Evolutionary conservation across 1,140 invertebrate genomes (phyloP), one percentile per base, ranked within the genome.

Genomic region (Dreissena polymorpha): DNA sequence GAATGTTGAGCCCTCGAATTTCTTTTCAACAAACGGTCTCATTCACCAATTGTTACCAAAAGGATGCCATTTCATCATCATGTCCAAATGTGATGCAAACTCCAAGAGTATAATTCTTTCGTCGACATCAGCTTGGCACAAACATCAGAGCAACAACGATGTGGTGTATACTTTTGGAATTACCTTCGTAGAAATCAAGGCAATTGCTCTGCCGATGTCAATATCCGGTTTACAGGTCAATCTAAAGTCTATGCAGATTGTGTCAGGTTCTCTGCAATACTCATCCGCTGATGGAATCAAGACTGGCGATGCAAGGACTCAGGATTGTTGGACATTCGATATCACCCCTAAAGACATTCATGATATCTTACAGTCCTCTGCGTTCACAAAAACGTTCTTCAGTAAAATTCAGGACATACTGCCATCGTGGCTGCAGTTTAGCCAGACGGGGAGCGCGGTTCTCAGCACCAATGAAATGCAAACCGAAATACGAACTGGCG

Each of bases 141-240:
- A 39, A 16, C 57, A 64, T 18, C 23, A 55, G 0, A 18, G 53
- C 6, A 65, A 81, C 23, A 5, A 25, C 51, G 49, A 25, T 5
- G 29, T 81, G 0, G 65, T 60, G 7, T 81, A 72, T 51, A 72
- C 78, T 5, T 50, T 64, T 72, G 78, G 78, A 3, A 81, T 81
- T 51, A 57, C 72, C 8, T 81, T 81, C 53, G 68, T 72, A 14
- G 78, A 81, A 60, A 53, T 72, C 10, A 81, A 81, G 27, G 53
- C 50, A 10, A 49, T 81, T 21, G 53, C 55, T 27, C 69, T 81
- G 8, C 78, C 78, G 5, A 39, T 81, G 51, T 81, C 78, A 13
- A 27, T 81, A 13, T 71, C 69, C 10, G 78, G 78, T 16, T 21
- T 81, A n/a, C 10, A 25, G 39, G 27, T 81, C 1, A 27, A 39